These are phyloP conservation scores for Enteromius unitaeniatus DNA, from an alignment of 2,797 vertebrate genomes.

Conservation along the genomic window DNA sequence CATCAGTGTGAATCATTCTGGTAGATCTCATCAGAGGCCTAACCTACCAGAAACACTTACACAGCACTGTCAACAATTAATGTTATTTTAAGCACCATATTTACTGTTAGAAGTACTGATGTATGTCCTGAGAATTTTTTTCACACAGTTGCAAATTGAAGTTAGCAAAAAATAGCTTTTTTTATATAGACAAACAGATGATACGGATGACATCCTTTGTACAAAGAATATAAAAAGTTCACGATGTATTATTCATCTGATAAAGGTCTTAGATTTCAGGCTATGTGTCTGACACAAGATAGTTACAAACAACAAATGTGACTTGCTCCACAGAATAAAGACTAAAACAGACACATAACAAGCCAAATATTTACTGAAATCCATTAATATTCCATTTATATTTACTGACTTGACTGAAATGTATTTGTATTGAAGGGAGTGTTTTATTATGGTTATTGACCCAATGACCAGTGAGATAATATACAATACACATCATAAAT, in stretches of 20 bases:
- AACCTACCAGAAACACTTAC: background rate
- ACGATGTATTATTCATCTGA: constrained; percentile 58
- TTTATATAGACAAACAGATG: background rate
- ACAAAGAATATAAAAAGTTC: constrained; percentile 41
- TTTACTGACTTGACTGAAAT: background rate
- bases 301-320: constrained; percentile 38
- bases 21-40: background rate
- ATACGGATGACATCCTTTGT: constrained; percentile 20
- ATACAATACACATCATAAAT: background rate
- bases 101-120: background rate
- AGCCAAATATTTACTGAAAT: background rate
- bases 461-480: background rate
- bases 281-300: constrained; percentile 41
- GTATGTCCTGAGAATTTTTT: background rate
- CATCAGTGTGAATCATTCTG: background rate
- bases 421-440: background rate
- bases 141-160: background rate
- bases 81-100: background rate
- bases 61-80: background rate
- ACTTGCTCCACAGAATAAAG: constrained; percentile 14
- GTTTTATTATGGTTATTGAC: background rate
- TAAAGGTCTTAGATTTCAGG: constrained; percentile 48
- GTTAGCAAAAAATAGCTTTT: background rate
- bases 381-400: background rate
- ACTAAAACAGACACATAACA: background rate